Conservation (phyloP, 1,140 invertebrate species). For the Psix sp. region DNA sequence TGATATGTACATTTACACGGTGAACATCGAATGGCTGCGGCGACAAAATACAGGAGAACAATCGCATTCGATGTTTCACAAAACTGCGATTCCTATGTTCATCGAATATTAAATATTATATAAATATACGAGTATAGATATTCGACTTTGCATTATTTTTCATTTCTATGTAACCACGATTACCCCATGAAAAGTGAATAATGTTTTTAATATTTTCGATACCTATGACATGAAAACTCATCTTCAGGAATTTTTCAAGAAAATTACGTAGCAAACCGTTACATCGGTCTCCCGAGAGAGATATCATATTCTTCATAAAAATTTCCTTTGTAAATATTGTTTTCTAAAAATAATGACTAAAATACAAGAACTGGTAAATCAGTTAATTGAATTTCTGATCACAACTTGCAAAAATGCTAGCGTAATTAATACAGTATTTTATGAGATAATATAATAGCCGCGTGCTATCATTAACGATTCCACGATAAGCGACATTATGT, state of each 20-base stretch:
- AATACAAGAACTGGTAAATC: too few relatives aligned
- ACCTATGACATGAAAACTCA: too few relatives aligned
- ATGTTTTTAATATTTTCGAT: too few relatives aligned
- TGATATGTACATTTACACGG: conserved; percentile 59
- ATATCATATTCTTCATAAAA: too few relatives aligned
- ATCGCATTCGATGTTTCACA: conserved; percentile 50
- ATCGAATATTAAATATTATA: conserved; percentile 55
- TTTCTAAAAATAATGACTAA: too few relatives aligned
- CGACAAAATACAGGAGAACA: conserved; percentile 38
- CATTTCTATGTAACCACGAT: too few relatives aligned
- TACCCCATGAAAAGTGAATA: too few relatives aligned
- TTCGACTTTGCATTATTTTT: conserved; percentile 22
- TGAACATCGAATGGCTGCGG: conserved; percentile 45
- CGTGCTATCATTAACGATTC: conserved; percentile 4
- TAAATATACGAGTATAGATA: conserved; percentile 52
- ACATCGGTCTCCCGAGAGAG: too few relatives aligned
- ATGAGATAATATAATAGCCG: conserved; percentile 7
- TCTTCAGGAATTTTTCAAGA: too few relatives aligned
- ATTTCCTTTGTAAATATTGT: too few relatives aligned
- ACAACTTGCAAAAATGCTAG: background rate
- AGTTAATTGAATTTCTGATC: background rate
- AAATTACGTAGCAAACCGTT: too few relatives aligned
- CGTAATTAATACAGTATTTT: conserved; percentile 8
- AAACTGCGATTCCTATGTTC: conserved; percentile 60
- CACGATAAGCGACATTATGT: conserved; percentile 12